phyloP scores from a whole-genome alignment of 2,113 vertebrate genomes.

The Chaenogobius annularis region DNA sequence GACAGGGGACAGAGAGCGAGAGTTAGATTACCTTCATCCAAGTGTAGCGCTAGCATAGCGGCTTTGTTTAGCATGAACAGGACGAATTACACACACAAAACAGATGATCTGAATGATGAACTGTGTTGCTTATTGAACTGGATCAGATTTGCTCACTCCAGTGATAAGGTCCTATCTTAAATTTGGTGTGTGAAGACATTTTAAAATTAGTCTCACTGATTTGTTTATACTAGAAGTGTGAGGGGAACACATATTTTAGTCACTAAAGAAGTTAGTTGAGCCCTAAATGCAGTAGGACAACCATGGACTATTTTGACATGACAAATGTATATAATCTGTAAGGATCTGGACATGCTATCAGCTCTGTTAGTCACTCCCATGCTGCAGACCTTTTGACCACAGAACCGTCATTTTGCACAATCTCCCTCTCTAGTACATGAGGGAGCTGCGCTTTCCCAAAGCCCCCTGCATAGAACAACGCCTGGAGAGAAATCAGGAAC shows the following conservation, averaged over 20 bases:
- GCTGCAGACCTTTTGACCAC: slow-evolving; percentile 89
- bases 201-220: too few species aligned
- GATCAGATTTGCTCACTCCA: not conserved
- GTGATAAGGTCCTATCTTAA: not conserved
- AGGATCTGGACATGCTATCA: slow-evolving; percentile 7
- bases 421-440: slow-evolving; percentile 86
- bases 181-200: not conserved
- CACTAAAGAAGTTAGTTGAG: not conserved
- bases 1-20: not conserved
- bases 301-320: slow-evolving; percentile 11
- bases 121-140: not conserved
- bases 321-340: not conserved
- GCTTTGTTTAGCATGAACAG: not conserved
- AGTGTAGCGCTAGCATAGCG: not conserved
- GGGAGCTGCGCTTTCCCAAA: slow-evolving; percentile 81
- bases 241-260: not conserved
- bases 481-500: slow-evolving; percentile 73
- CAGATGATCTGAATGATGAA: not conserved
- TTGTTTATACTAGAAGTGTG: not conserved
- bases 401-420: slow-evolving; percentile 88
- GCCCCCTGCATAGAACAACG: slow-evolving; percentile 87
- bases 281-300: not conserved
- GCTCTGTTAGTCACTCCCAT: slow-evolving; percentile 47
- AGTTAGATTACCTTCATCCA: not conserved
- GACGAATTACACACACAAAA: not conserved